These are phyloP conservation scores for Maccullochella peelii DNA, from an alignment of 2,113 vertebrate genomes.

Conservation along the genomic window DNA sequence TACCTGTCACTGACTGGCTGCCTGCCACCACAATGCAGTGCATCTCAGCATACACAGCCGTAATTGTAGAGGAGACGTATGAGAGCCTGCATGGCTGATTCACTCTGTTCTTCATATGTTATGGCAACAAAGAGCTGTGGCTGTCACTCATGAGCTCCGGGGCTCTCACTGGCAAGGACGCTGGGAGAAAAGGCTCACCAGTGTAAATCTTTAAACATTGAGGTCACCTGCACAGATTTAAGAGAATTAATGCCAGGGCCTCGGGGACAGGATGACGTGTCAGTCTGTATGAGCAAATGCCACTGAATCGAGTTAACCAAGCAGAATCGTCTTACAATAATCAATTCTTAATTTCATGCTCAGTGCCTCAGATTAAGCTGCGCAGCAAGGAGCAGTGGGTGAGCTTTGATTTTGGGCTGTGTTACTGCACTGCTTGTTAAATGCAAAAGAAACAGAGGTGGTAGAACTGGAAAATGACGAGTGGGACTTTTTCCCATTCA, in stretches of 20 bases:
- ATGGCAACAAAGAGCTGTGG: slow-evolving; percentile 53
- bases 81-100: slow-evolving; percentile 40
- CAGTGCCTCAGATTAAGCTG: slow-evolving; percentile 82
- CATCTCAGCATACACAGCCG: slow-evolving; percentile 34
- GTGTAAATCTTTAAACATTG: slow-evolving; percentile 81
- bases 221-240: slow-evolving; percentile 78
- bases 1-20: slow-evolving; percentile 57
- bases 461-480: slow-evolving; percentile 36
- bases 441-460: slow-evolving; percentile 40
- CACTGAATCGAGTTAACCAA: slow-evolving; percentile 81
- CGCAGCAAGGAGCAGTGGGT: slow-evolving; percentile 55
- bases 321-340: slow-evolving; percentile 81
- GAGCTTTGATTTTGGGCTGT: slow-evolving; percentile 68
- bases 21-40: slow-evolving; percentile 44
- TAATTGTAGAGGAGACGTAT: slow-evolving; percentile 58
- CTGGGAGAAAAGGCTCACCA: slow-evolving; percentile 59
- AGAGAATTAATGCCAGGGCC: slow-evolving; percentile 75
- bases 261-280: slow-evolving; percentile 57
- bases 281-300: slow-evolving; percentile 51
- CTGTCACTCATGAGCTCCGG: slow-evolving; percentile 38
- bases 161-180: slow-evolving; percentile 70
- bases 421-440: slow-evolving; percentile 33
- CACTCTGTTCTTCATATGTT: slow-evolving; percentile 48
- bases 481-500: slow-evolving; percentile 15
- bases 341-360: slow-evolving; percentile 88